Evolutionary conservation across 2,797 vertebrate genomes (phyloP), one percentile per base, ranked within the genome.

Genomic region (Cygnus olor): DNA sequence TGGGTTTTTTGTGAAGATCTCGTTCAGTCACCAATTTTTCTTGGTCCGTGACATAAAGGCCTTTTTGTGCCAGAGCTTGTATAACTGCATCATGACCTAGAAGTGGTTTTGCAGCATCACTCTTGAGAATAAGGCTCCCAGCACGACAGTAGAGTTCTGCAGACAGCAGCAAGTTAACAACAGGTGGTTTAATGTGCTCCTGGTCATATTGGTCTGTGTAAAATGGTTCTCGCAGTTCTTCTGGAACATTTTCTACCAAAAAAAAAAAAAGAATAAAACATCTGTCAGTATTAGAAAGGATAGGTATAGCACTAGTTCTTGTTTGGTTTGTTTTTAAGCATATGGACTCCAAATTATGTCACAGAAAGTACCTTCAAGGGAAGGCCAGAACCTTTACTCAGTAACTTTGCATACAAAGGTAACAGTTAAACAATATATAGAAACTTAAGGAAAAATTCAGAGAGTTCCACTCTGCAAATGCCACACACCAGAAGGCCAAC

Each of bases 181-280:
- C 98, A 2, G 99, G 99, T 12, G 99, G 99, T 94, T 99, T 99
- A 93, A 99, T 98, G 97, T 99, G 99, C 97, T 99, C 99, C 96
- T 99, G 99, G 70, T 99, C 99, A 82, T 99, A 99, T 97, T 99
- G 99, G 97, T 99, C 99, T 10, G 98, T 99, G 97, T 99, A 99
- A 98, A 99, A 99, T 0, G 99, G 99, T 57, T 99, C 99, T 94
- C 97, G 98, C 27, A 99, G 94, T 60, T 99, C 99, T 95, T 98
- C 98, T 9, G 99, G 99, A 96, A 99, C 97, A 71, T 98, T 99
- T 96, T 99, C 99, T 99, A 97, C 27, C 24, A 51, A 93, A 54
- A 70, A 69, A 49, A 13, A 14, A 72, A 53, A 78, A 56, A 22
- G 27, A 64, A 89, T 27, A 40, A 83, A 7, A 4, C 14, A 61